Evolutionary conservation across 2,113 vertebrate genomes (phyloP).

Genomic region (Perca flavescens): DNA sequence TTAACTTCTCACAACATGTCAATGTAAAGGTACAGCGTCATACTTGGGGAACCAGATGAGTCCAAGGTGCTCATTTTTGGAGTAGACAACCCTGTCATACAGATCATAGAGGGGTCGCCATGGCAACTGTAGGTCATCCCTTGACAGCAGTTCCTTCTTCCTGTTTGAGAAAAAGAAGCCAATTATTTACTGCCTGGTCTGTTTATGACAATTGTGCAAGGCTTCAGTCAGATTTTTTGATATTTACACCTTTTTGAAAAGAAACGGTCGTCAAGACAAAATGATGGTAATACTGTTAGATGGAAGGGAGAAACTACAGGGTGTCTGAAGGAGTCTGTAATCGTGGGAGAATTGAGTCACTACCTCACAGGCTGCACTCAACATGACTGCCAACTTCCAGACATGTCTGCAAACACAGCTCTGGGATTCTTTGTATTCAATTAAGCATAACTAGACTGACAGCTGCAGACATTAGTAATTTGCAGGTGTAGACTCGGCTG

Average conservation of each 20-base stretch:
- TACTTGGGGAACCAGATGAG: slow-evolving; percentile 99
- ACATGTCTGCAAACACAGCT: slow-evolving; percentile 61
- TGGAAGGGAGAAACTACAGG: slow-evolving; percentile 34
- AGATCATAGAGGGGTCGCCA: slow-evolving; percentile 95
- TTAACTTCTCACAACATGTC: neutral
- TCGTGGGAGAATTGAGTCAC: slow-evolving; percentile 47
- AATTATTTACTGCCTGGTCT: slow-evolving; percentile 4
- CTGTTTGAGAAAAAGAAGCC: slow-evolving; percentile 57
- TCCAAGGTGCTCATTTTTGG: slow-evolving; percentile 96
- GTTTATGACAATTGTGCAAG: neutral
- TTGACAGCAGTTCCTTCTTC: slow-evolving; percentile 91
- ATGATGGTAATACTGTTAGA: slow-evolving; percentile 18
- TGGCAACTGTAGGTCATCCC: slow-evolving; percentile 94
- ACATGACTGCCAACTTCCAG: slow-evolving; percentile 49
- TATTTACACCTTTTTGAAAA: slow-evolving; percentile 29
- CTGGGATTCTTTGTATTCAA: slow-evolving; percentile 30
- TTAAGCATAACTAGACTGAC: slow-evolving; percentile 35
- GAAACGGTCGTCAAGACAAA: neutral
- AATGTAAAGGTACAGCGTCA: slow-evolving; percentile 59
- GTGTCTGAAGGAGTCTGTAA: slow-evolving; percentile 22
- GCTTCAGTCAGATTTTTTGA: slow-evolving; percentile 13
- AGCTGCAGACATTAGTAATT: slow-evolving; percentile 53
- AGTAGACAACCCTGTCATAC: slow-evolving; percentile 93
- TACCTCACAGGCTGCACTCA: slow-evolving; percentile 18
- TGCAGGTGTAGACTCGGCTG: slow-evolving; percentile 33